phyloP scores from a whole-genome alignment of 2,113 vertebrate species.

The Calidris pugnax region DNA sequence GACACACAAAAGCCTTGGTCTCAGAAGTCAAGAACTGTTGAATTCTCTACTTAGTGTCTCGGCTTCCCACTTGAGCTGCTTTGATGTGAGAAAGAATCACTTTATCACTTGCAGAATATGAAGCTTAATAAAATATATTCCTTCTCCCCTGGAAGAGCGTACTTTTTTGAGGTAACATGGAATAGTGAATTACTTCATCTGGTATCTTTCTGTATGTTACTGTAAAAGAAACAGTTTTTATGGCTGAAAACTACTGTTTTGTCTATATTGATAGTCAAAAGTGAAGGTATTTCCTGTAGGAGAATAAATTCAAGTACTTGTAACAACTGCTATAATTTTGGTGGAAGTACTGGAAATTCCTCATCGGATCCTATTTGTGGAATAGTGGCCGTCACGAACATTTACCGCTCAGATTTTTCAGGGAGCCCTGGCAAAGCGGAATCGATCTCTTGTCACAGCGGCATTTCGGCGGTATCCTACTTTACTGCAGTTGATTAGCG shows the following conservation, averaged over 20 bases:
- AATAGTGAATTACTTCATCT: not conserved
- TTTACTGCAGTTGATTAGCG: not conserved
- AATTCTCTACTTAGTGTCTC: not conserved
- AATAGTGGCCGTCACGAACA: fast-evolving
- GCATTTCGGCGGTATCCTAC: fast-evolving
- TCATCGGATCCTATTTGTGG: fast-evolving
- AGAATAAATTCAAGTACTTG: not conserved
- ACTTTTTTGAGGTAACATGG: not conserved
- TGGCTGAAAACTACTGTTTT: not conserved
- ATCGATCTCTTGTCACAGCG: not conserved
- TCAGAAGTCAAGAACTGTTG: not conserved
- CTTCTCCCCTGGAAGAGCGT: not conserved
- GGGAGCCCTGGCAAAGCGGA: not conserved
- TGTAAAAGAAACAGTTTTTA: not conserved
- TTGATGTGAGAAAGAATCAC: not conserved
- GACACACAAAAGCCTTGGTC: not conserved
- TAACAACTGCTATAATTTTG: not conserved
- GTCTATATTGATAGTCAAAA: not conserved
- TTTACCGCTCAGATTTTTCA: not conserved
- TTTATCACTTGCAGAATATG: not conserved
- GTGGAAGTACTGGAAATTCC: not conserved
- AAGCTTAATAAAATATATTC: not conserved
- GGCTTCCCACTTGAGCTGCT: not conserved
- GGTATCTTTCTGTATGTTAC: not conserved
- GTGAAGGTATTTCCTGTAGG: not conserved